phyloP scores from a whole-genome alignment of 2,113 vertebrate genomes.

The Micronisus gabar region DNA sequence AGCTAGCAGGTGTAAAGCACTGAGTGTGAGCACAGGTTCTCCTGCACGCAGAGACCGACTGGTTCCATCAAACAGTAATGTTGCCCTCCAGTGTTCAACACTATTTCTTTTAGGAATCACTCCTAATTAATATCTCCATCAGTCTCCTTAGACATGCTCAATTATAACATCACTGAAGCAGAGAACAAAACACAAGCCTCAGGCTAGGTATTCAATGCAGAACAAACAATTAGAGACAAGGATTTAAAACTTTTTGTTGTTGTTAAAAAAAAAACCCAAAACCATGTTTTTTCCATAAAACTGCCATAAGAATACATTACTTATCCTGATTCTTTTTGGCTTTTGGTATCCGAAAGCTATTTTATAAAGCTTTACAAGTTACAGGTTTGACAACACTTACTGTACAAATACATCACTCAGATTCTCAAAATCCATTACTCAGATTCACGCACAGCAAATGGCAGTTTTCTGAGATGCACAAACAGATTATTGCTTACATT shows the following conservation, averaged over 20 bases:
- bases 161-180: constrained; percentile 20
- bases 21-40: not conserved
- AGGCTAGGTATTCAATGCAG: not conserved
- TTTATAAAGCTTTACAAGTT: not conserved
- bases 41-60: not conserved
- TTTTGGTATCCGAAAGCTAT: not conserved
- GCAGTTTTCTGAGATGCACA: not conserved
- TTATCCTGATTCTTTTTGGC: not conserved
- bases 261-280: not conserved
- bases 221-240: not conserved
- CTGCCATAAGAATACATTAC: not conserved
- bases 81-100: constrained; percentile 45
- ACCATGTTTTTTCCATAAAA: not conserved
- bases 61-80: not conserved
- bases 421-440: not conserved
- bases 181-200: not conserved
- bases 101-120: not conserved
- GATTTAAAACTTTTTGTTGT: not conserved
- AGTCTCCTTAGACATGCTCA: constrained; percentile 2
- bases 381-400: not conserved
- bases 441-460: not conserved
- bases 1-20: not conserved
- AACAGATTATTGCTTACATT: not conserved
- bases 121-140: constrained; percentile 25
- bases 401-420: not conserved